These are phyloP conservation scores for Pangasius mekongensis DNA, from an alignment of 2,797 vertebrate species.

Conservation along the genomic window DNA sequence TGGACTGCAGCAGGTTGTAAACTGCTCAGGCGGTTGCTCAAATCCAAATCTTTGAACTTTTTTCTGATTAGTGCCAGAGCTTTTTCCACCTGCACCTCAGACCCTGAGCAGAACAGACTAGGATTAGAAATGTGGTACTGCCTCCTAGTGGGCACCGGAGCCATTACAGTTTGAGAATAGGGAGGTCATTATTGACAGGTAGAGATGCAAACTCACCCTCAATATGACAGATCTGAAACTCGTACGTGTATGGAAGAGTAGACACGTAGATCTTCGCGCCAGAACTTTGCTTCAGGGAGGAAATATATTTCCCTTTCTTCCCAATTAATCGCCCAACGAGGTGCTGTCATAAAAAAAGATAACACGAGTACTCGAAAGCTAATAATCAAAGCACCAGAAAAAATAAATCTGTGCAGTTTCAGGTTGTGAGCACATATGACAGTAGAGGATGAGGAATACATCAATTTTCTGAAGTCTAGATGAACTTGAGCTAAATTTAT, in stretches of 20 bases:
- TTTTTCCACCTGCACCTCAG: slow-evolving; percentile 80
- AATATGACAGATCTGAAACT: slow-evolving; percentile 85
- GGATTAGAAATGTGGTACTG: not conserved
- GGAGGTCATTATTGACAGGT: too few relatives aligned
- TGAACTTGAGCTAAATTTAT: not conserved
- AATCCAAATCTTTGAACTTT: slow-evolving; percentile 86
- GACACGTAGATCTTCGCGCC: slow-evolving; percentile 88
- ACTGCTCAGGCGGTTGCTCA: slow-evolving; percentile 79
- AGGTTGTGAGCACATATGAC: too few relatives aligned
- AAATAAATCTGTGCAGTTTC: not conserved
- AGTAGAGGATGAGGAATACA: not conserved
- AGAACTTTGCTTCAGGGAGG: slow-evolving; percentile 81
- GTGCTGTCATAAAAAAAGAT: slow-evolving; percentile 68
- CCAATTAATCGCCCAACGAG: slow-evolving; percentile 85
- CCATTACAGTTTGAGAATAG: not conserved
- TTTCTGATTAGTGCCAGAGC: slow-evolving; percentile 80
- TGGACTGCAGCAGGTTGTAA: slow-evolving; percentile 70
- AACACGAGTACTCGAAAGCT: not conserved
- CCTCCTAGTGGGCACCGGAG: not conserved
- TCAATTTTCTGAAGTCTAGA: not conserved
- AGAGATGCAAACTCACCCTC: slow-evolving; percentile 76
- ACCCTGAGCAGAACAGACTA: slow-evolving; percentile 66
- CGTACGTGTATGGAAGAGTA: slow-evolving; percentile 80
- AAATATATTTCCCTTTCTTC: slow-evolving; percentile 82
- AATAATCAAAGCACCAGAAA: not conserved